Percentiles rank a stretch among this genome's conserved stretches.
These are phyloP conservation scores for Argyresthia goedartella DNA, from an alignment of 2,888 invertebrate genomes.

Conservation along the genomic window DNA sequence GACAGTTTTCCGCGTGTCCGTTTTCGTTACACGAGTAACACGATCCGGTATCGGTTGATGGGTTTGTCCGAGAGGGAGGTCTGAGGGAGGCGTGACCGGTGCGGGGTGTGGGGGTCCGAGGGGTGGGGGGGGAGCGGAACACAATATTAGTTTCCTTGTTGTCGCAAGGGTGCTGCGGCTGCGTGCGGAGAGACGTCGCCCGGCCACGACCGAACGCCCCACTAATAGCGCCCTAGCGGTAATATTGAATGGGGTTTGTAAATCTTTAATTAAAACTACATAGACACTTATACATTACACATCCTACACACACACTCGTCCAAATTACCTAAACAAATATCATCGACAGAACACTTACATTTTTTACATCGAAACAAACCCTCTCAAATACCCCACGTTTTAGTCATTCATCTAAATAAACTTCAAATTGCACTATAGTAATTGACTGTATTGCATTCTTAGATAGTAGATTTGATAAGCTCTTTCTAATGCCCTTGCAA, in stretches of 20 bases:
- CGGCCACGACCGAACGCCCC: slow-evolving; percentile 55
- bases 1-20: no score
- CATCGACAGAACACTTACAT: slow-evolving; percentile 13
- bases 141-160: slow-evolving; percentile 73
- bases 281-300: slow-evolving; percentile 14
- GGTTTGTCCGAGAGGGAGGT: slow-evolving; percentile 37
- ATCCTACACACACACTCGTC: slow-evolving; percentile 11
- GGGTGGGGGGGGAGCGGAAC: slow-evolving; percentile 63
- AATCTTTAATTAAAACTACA: slow-evolving; percentile 60
- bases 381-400: slow-evolving; percentile 41
- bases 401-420: slow-evolving; percentile 49
- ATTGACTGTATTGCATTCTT: slow-evolving; percentile 20
- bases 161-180: slow-evolving; percentile 67
- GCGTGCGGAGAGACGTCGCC: slow-evolving; percentile 62
- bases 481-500: slow-evolving; percentile 20
- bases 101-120: slow-evolving; percentile 30
- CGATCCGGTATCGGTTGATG: slow-evolving; percentile 25
- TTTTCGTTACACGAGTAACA: no score
- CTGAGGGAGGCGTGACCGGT: slow-evolving; percentile 10
- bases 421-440: slow-evolving; percentile 58
- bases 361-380: slow-evolving; percentile 61
- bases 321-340: slow-evolving; percentile 16
- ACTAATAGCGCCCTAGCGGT: slow-evolving; percentile 68
- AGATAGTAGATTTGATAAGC: slow-evolving; percentile 23
- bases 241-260: slow-evolving; percentile 71